Evolutionary conservation across 2,888 invertebrate species (phyloP), one percentile per base, ranked within the genome.

Genomic region (Aethes cnicana): DNA sequence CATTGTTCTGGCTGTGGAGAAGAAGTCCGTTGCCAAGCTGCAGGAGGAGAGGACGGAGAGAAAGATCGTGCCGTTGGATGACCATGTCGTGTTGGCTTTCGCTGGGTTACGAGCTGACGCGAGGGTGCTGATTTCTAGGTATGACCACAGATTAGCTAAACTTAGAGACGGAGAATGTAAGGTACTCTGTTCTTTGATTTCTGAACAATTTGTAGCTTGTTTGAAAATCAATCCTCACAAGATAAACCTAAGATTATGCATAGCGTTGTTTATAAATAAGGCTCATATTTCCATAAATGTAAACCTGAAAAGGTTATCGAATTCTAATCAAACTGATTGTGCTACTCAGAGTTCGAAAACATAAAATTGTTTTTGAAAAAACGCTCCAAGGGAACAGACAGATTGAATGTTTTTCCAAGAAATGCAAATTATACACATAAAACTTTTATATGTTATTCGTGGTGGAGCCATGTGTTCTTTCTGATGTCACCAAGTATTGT

Each of bases 41-140:
- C 98, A 99, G 79, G 98, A 98, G 69, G 98, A 97, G 72, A 92
- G 98, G 56, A 98, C 98, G 11, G 97, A 98, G 14, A 92, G 97
- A 57, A 98, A 98, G 90, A 98, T 99, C 54, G 97, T 98, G 63
- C 90, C 95, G n/a, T 83, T 99, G 50, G 98, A 99, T 80, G 95
- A 97, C 64, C 98, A 99, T 90, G 96, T 98, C 47, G 95, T 97
- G 20, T 95, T 99, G 93, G 98, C 98, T 0, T 99, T 98, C 90
- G 98, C 98, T 65, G 97, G 98, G 36, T 84, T 98, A 43, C 97
- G 98, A 11, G 98, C 98, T 6, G 98, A 99, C 88, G 98, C 98
- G 1, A 93, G 98, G 68, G 97, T 99, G 63, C 85, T 99, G 52
- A 97, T 98, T 41, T 50, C 72, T 73, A 92, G 97, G 72, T 76